Evolutionary conservation across 2,888 invertebrate species (phyloP).

Genomic region (Strigamia crassipes): DNA sequence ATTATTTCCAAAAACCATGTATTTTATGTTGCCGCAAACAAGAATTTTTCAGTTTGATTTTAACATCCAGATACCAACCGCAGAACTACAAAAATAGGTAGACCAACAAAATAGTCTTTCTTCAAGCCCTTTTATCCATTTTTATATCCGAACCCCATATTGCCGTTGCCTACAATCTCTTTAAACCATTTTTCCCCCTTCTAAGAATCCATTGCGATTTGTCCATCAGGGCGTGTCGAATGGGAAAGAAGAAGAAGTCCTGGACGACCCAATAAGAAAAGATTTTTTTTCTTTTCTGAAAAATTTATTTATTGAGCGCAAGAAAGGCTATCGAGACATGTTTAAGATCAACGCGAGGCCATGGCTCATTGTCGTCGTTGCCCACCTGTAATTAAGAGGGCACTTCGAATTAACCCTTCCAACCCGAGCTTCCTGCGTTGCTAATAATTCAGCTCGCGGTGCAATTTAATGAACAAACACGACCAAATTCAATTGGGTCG

Average conservation of each 20-base stretch:
- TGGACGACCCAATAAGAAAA: not conserved
- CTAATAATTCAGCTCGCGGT: not conserved
- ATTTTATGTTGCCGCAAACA: no score
- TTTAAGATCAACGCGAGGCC: not conserved
- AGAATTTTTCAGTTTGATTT: no score
- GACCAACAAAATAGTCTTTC: no score
- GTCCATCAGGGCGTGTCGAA: not conserved
- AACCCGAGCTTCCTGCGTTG: conserved; percentile 15
- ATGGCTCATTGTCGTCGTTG: not conserved
- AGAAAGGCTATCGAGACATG: not conserved
- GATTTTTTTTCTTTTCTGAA: not conserved
- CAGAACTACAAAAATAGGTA: no score
- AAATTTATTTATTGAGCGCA: not conserved
- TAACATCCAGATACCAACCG: no score
- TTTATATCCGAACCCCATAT: not conserved
- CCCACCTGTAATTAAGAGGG: conserved; percentile 26
- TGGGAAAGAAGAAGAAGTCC: not conserved
- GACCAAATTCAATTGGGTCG: not conserved
- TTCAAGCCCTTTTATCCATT: not conserved
- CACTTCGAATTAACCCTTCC: conserved; percentile 7
- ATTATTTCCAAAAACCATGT: no score
- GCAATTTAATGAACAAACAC: conserved; percentile 1
- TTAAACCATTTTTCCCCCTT: not conserved
- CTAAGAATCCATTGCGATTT: conserved; percentile 7
- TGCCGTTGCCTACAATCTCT: not conserved